phyloP scores from a whole-genome alignment of 2,113 vertebrate genomes.

The Mustelus asterias region DNA sequence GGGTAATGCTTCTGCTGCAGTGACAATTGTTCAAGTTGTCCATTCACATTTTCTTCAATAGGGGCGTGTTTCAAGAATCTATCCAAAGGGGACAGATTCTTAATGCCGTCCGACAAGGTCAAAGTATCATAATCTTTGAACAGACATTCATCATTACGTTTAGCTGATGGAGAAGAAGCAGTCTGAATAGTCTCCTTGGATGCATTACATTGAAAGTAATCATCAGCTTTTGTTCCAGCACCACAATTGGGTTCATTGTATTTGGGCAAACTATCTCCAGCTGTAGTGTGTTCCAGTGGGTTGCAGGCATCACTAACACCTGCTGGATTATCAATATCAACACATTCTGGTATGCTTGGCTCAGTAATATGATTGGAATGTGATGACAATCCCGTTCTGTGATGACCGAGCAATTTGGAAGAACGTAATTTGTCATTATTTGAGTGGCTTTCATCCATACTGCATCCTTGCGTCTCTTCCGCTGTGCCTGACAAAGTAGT shows the following conservation, averaged over 20 bases:
- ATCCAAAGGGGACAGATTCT: constrained; percentile 68
- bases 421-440: constrained; percentile 86
- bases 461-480: constrained; percentile 78
- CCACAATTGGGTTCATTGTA: constrained; percentile 79
- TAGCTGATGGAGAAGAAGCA: constrained; percentile 69
- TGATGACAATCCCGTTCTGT: constrained; percentile 64
- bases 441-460: constrained; percentile 79
- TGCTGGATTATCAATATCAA: constrained; percentile 66
- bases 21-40: constrained; percentile 33
- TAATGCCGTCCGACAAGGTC: constrained; percentile 69
- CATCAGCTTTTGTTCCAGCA: constrained; percentile 71
- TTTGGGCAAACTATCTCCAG: constrained; percentile 71
- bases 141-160: constrained; percentile 64
- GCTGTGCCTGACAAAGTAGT: constrained; percentile 70
- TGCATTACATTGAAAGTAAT: constrained; percentile 88
- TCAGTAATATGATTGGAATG: constrained; percentile 68
- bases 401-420: constrained; percentile 70
- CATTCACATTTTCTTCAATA: constrained; percentile 31
- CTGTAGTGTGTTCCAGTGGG: constrained; percentile 76
- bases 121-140: constrained; percentile 60
- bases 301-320: constrained; percentile 67
- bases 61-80: constrained; percentile 47
- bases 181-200: constrained; percentile 77
- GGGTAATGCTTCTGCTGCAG: constrained; percentile 25
- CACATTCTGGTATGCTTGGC: constrained; percentile 68